Percentiles rank a stretch among this genome's conserved stretches.
phyloP scores from a whole-genome alignment of 2,113 vertebrate genomes.

The Charina bottae region DNA sequence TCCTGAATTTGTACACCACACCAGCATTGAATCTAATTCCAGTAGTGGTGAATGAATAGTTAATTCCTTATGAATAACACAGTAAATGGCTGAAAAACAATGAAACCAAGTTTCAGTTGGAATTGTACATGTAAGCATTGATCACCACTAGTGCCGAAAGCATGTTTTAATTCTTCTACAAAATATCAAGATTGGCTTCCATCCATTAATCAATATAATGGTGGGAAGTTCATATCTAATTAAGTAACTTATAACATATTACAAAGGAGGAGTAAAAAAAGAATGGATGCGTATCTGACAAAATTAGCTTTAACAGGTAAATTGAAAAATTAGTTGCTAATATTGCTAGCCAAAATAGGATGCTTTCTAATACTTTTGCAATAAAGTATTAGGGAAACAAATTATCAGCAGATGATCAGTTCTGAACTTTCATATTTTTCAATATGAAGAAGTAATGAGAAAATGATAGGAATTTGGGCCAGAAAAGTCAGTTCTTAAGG shows the following conservation, averaged over 20 bases:
- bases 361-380: background rate
- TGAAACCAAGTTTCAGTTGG: background rate
- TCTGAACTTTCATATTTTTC: background rate
- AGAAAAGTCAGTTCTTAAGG: background rate
- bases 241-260: background rate
- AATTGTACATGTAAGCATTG: background rate
- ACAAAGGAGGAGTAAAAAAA: background rate
- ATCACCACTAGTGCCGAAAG: background rate
- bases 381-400: background rate
- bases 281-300: slow-evolving; percentile 4
- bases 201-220: background rate
- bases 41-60: background rate
- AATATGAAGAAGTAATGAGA: background rate
- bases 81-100: background rate
- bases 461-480: background rate
- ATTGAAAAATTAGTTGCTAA: background rate
- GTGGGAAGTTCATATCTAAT: background rate
- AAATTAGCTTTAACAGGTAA: background rate
- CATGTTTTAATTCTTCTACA: background rate
- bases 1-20: background rate
- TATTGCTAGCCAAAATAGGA: background rate
- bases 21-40: background rate
- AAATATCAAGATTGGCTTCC: background rate
- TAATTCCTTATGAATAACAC: background rate
- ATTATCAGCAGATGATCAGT: background rate